Evolutionary conservation across 2,888 invertebrate species (phyloP), one percentile per base, ranked within the genome.

Genomic region (Nemotelus nigrinus): DNA sequence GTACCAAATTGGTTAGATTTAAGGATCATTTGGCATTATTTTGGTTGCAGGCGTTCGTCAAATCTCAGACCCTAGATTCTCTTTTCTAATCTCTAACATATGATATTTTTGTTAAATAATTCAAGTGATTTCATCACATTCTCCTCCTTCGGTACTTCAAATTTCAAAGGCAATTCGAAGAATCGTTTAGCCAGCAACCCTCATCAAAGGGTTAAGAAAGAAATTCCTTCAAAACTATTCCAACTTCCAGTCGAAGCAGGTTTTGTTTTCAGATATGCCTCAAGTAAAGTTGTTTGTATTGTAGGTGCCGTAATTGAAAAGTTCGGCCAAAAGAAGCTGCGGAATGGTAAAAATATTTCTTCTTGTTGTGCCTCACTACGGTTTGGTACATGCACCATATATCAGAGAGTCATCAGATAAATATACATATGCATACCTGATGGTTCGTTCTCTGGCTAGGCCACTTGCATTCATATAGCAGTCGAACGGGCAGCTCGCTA

Each of bases 361-460:
- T 44, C 43, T 41, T 55, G 8, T 53, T 47, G 70, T 70, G 55
- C 60, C 39, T 39, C 25, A 25, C 25, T 25, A 25, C 43, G 63
- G 41, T 63, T 7, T n/a, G 44, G 55, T 70, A 43, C 70, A 55
- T 70, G 70, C 41, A 70, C 70, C 70, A 70, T 70, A 70, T 53
- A 70, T 70, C 70, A 70, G 70, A 70, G 41, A 70, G 70, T 72
- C 72, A 72, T 72, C 47, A 60, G 72, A 60, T 60, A 50, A 55
- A 43, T 55, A 70, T 70, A 25, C 47, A 41, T 70, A 53, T 55
- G 53, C 53, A 55, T 65, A 8, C 65, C 45, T 8, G 8, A 65
- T 6, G 55, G 25, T 10, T 6, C 53, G 53, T 10, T 63, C 10
- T 44, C 58, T 5, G 7, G 58, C 65, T 6, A 44, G 55, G 70